Evolutionary conservation across 1,140 invertebrate genomes (phyloP).

Genomic region (Drosophila pectinifera): DNA sequence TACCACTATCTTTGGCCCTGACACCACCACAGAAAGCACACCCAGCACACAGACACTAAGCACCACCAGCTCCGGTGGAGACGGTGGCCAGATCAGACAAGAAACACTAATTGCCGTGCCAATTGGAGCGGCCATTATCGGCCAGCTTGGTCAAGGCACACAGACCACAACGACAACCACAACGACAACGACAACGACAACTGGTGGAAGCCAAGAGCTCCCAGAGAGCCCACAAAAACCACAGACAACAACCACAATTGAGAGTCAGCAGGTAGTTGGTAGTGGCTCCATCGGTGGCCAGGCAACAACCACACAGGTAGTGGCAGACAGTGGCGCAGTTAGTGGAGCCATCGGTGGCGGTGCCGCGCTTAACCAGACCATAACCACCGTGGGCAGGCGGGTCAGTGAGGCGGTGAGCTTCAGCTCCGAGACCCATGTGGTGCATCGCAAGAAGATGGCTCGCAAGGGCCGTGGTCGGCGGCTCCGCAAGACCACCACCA

Average conservation of each 20-base stretch:
- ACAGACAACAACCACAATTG: slow-evolving; percentile 8
- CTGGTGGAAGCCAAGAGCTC: too few relatives aligned
- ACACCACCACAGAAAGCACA: slow-evolving; percentile 13
- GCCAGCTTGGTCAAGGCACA: slow-evolving; percentile 27
- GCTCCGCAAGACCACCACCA: slow-evolving; percentile 40
- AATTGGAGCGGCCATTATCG: slow-evolving; percentile 35
- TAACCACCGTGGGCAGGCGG: slow-evolving; percentile 31
- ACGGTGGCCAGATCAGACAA: slow-evolving; percentile 4
- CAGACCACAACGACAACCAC: background rate
- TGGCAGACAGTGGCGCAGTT: slow-evolving; percentile 15
- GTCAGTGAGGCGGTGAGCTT: slow-evolving; percentile 64
- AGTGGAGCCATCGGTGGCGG: slow-evolving; percentile 35
- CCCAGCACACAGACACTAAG: background rate
- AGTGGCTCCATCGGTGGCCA: background rate
- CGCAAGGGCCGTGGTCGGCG: slow-evolving; percentile 58
- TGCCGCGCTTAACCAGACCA: background rate
- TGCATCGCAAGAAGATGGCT: slow-evolving; percentile 69
- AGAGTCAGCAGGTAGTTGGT: slow-evolving; percentile 1
- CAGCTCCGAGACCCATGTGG: slow-evolving; percentile 71
- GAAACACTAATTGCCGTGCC: slow-evolving; percentile 32
- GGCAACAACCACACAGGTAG: slow-evolving; percentile 2
- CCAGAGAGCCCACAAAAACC: too few relatives aligned
- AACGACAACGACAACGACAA: background rate
- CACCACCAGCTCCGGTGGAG: background rate
- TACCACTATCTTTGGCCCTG: slow-evolving; percentile 24